Conservation (phyloP, 2,797 vertebrate species). For the Mareca strepera region DNA sequence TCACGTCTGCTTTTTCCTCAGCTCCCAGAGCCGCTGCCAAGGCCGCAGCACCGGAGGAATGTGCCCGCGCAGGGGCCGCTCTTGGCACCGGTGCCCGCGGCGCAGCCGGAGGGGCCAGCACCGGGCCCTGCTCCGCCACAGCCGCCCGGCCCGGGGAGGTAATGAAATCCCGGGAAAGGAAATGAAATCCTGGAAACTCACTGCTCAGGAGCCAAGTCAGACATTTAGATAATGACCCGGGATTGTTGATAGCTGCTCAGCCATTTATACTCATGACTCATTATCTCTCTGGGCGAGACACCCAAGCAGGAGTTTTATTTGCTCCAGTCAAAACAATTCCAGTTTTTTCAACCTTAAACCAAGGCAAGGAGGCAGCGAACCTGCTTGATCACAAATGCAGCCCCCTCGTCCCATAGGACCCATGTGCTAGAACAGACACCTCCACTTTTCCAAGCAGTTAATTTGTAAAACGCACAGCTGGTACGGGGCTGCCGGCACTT, state of each 20-base stretch:
- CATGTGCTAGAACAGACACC: background rate
- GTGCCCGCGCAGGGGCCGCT: background rate
- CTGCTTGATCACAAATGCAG: background rate
- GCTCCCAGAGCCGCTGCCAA: slow-evolving; percentile 40
- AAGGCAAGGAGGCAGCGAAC: background rate
- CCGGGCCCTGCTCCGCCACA: background rate
- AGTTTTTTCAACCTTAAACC: background rate
- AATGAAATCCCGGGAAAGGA: slow-evolving; percentile 48
- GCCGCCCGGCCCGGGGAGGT: background rate
- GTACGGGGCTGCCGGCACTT: accelerated
- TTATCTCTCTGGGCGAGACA: slow-evolving; percentile 51
- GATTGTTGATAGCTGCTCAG: slow-evolving; percentile 55
- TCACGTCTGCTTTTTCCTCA: background rate
- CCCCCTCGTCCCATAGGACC: background rate
- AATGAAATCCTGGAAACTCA: slow-evolving; percentile 49
- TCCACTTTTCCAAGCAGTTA: slow-evolving; percentile 23
- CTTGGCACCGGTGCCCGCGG: slow-evolving; percentile 41
- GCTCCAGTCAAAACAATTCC: slow-evolving; percentile 41
- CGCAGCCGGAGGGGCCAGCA: background rate
- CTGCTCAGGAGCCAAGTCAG: slow-evolving; percentile 51
- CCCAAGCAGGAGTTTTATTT: slow-evolving; percentile 29
- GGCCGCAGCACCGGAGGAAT: slow-evolving; percentile 32
- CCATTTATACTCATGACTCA: slow-evolving; percentile 64
- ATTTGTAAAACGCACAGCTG: background rate
- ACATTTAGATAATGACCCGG: slow-evolving; percentile 65